Evolutionary conservation across 2,113 vertebrate species (phyloP).

Genomic region (Zosterops hypoxanthus): DNA sequence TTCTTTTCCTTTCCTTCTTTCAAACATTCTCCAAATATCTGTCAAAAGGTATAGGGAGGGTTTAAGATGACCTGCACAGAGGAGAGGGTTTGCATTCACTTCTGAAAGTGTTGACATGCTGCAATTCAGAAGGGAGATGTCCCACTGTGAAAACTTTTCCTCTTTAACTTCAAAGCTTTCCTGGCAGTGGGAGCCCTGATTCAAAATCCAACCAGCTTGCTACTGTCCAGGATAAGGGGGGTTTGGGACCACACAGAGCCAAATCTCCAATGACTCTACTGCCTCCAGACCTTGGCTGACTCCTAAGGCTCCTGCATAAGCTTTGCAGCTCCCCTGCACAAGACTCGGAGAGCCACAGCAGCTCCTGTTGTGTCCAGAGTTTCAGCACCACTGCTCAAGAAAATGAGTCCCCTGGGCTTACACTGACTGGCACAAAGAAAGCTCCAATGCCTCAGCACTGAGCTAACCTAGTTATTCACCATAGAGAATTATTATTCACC

Average conservation of each 20-base stretch:
- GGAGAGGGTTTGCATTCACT: not conserved
- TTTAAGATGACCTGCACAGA: not conserved
- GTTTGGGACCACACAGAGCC: not conserved
- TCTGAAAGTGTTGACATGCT: not conserved
- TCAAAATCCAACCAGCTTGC: not conserved
- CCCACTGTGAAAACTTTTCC: not conserved
- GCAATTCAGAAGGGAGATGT: not conserved
- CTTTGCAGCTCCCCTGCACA: fast-evolving
- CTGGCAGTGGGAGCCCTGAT: not conserved
- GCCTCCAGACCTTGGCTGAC: not conserved
- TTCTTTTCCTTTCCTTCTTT: not conserved
- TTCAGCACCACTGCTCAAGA: fast-evolving
- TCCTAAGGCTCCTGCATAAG: not conserved
- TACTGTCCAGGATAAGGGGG: not conserved
- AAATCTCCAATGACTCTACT: not conserved
- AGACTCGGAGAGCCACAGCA: fast-evolving
- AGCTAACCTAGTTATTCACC: not conserved
- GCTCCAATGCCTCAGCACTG: not conserved
- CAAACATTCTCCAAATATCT: not conserved
- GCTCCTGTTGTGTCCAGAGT: fast-evolving
- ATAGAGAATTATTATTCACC: not conserved
- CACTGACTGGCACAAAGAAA: no score
- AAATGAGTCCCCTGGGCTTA: not conserved
- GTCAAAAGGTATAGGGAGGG: not conserved
- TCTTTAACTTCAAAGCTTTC: not conserved